A percentile compares a stretch with the other conserved stretches of the same genome.
Conservation (phyloP, 2,797 vertebrate species). For the Arnoldichthys spilopterus region DNA sequence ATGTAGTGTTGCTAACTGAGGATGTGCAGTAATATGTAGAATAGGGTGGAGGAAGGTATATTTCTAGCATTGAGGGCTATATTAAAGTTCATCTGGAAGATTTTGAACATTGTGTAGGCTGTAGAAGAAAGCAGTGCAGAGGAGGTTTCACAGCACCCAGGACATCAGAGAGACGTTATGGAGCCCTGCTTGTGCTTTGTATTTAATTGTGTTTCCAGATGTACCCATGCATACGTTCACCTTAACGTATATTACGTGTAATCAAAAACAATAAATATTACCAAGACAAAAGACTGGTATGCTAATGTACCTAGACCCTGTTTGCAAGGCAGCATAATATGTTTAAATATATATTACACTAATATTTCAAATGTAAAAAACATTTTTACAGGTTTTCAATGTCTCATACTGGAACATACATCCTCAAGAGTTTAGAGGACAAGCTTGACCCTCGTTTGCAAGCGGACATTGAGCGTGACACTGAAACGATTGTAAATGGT, state of each 20-base stretch:
- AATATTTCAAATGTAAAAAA: background rate
- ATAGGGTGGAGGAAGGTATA: conserved; percentile 3
- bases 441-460: conserved; percentile 20
- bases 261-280: background rate
- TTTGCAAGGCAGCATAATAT: background rate
- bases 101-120: conserved; percentile 9
- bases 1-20: background rate
- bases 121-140: background rate
- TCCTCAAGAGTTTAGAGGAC: conserved; percentile 13
- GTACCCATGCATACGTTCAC: background rate
- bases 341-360: too few species aligned
- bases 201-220: background rate
- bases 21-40: conserved; percentile 7
- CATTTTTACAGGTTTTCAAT: conserved; percentile 3
- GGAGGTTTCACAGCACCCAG: background rate
- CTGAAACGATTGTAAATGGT: background rate
- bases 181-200: background rate
- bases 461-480: conserved; percentile 10
- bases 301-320: background rate
- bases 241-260: background rate
- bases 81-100: conserved; percentile 1
- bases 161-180: background rate
- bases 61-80: conserved; percentile 4
- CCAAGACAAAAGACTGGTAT: background rate
- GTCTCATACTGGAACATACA: background rate